Conservation (phyloP, 2,113 vertebrate genomes). For the Notiomystis cincta region DNA sequence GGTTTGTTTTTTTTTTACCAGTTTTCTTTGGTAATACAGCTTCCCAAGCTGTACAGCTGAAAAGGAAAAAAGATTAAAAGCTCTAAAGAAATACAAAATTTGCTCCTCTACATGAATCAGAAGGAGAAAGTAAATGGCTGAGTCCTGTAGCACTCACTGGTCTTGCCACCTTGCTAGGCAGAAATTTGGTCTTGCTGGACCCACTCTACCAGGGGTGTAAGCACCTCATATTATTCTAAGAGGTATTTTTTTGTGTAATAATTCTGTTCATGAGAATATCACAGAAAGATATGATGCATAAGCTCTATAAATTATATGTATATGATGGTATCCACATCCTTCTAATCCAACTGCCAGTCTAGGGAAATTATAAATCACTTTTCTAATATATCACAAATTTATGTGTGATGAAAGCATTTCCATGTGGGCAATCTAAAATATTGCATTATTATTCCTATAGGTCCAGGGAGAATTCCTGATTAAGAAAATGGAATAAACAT, state of each 20-base stretch:
- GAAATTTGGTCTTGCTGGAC: background rate
- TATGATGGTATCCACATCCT: background rate
- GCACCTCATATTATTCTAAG: background rate
- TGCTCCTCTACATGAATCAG: background rate
- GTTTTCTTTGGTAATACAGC: background rate
- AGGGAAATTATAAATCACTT: background rate
- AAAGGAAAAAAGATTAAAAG: background rate
- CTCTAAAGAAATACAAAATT: background rate
- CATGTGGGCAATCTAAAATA: background rate
- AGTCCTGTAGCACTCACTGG: background rate
- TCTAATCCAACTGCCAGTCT: background rate
- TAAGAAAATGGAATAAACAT: background rate
- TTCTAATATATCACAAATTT: background rate
- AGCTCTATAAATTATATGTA: background rate
- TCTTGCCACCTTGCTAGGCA: background rate
- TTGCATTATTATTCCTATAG: background rate
- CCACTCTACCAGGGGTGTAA: fast-evolving
- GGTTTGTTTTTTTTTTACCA: fast-evolving
- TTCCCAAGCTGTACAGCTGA: background rate
- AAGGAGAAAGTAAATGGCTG: background rate
- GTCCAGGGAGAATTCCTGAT: background rate
- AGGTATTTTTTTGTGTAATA: background rate
- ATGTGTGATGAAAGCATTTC: background rate
- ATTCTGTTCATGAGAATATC: background rate
- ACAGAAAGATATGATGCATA: background rate